Percentiles rank a stretch among this genome's conserved stretches.
Conservation (phyloP, 2,888 invertebrate genomes). For the Cremastinae sp. region DNA sequence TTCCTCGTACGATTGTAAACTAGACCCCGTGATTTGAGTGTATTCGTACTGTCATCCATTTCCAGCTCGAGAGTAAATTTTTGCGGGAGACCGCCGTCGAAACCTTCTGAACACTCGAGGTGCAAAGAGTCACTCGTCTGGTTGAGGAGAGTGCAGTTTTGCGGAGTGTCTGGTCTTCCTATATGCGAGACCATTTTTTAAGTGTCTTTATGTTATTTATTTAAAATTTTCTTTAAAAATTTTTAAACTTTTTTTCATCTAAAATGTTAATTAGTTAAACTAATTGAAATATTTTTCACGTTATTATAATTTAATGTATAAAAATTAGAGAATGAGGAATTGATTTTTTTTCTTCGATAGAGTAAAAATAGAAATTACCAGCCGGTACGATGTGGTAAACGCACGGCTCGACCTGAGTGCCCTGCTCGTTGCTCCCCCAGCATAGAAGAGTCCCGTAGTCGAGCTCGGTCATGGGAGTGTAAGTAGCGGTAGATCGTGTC, state of each 20-base stretch:
- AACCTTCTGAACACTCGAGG: conserved; percentile 88
- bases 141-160: conserved; percentile 88
- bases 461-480: conserved; percentile 87
- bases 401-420: conserved; percentile 87
- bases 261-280: no score
- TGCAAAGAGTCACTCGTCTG: conserved; percentile 87
- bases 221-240: conserved; percentile 13
- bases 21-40: conserved; percentile 81
- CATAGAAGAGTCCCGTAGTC: conserved; percentile 89
- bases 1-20: conserved; percentile 83
- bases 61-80: conserved; percentile 87
- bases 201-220: no score
- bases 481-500: conserved; percentile 85
- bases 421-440: conserved; percentile 88
- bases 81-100: conserved; percentile 88
- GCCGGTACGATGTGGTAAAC: conserved; percentile 88
- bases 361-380: conserved; percentile 79
- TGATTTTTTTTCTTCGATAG: background rate
- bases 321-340: no score
- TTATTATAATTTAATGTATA: no score
- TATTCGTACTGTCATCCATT: conserved; percentile 78
- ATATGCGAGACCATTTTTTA: conserved; percentile 45
- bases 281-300: no score
- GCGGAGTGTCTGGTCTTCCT: conserved; percentile 88
- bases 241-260: background rate